Base-by-base conservation (phyloP, 2,888 invertebrate genomes). In the Mallateleia sp. region DNA sequence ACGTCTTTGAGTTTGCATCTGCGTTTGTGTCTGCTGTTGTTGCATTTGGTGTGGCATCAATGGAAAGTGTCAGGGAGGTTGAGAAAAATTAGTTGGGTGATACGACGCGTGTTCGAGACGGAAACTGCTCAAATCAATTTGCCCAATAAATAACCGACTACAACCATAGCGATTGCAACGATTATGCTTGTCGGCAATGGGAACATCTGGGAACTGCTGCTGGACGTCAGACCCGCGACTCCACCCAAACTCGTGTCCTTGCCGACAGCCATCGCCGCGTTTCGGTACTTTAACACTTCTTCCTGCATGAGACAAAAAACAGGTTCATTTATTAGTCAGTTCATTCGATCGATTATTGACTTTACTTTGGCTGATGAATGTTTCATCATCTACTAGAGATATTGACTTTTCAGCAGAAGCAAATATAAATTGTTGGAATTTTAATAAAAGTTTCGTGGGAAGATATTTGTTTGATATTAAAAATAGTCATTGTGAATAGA, bases 81-180 rank as follows among this genome's bases (percentile, higher is more conserved):
- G 92, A 94, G 91, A 94, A 93, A 93, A 91, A 89, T 90, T 88
- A 89, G 89, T 90, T 90, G 87, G 90, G 92, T 91, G 91, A 92
- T 90, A 91, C 91, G 92, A 92, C 91, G 89, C 91, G 90, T 90
- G 90, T 67, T 88, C 90, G 90, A 90, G 89, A 88, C 89, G 89
- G 90, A 91, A 89, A 90, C 90, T 92, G 91, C 92, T 95, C 94
- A 95, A 92, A 95, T 93, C 89, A 95, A 85, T 93, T 94, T 95
- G 87, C 94, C 95, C 91, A 95, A 85, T 74, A 95, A 85, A 91
- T 93, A 95, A 88, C 95, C 95, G 71, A 95, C 87, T 90, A 95
- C 89, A 85, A 92, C 92, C 93, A 95, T 94, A 66, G 91, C 91
- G 69, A 95, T 86, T 78, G 93, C 93, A 72, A 94, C 91, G 32